Evolutionary conservation across 2,888 invertebrate species (phyloP), one percentile per base, ranked within the genome.

Genomic region (Acleris laterana): DNA sequence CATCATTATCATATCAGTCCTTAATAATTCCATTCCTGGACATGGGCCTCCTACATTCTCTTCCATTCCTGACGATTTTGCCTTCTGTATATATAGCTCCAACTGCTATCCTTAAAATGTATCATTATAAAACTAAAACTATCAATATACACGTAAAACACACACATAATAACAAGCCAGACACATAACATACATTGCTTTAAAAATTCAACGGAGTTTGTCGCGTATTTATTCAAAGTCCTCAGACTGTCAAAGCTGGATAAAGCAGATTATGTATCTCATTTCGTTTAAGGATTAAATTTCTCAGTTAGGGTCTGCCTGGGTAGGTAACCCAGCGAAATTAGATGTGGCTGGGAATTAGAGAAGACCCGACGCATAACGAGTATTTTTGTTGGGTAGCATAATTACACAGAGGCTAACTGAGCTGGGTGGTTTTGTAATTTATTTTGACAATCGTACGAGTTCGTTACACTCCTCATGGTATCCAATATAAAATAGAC

Each of bases 211-310:
- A 38, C 22, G 22, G 13, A 19, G 48, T 25, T 48, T 53, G 11
- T 44, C 44, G 17, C 51, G 42, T 46, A 32, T 55, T 16, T 62
- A 62, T 50, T 55, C 42, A 28, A 22, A 16, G 20, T 49, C 16
- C 60, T 32, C 28, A 28, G 44, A 50, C 50, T 50, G 19, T 61
- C 60, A 56, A 56, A 65, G 44, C 50, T 61, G 44, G 17, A 42
- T 44, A 32, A 50, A 28, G 22, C 56, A 65, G 55, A 65, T 65
- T 66, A 66, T 57, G 46, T 62, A 56, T 66, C 62, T 57, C 61
- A 62, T 66, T 66, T 32, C 57, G 52, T 52, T 46, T 19, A 38
- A 38, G 61, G 66, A 66, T 62, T 66, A 66, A 51, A 46, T 57
- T 66, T 57, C 48, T 57, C 61, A 66, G 50, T 57, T 57, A 57